Evolutionary conservation across 2,113 vertebrate genomes (phyloP).

Genomic region (Microcebus jonahi): DNA sequence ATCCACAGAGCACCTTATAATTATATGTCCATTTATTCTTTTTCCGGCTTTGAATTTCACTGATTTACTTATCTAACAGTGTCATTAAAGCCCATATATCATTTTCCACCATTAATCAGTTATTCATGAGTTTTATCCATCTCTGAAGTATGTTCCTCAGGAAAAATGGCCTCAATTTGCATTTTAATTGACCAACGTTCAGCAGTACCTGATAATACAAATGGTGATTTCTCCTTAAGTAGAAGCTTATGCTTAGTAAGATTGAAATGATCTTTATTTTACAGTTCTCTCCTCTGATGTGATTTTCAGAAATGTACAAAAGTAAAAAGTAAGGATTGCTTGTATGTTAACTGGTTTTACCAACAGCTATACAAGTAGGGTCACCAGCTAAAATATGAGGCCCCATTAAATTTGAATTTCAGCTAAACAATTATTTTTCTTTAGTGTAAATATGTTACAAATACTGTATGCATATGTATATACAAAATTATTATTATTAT

Average conservation of each 20-base stretch:
- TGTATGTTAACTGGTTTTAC: neutral
- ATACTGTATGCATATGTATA: neutral
- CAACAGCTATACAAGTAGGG: neutral
- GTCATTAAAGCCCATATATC: constrained; percentile 55
- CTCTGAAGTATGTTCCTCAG: constrained; percentile 57
- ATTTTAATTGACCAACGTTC: constrained; percentile 62
- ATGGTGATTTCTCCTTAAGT: constrained; percentile 33
- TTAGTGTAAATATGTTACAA: neutral
- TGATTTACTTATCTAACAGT: constrained; percentile 64
- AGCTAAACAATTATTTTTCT: neutral
- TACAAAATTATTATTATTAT: neutral
- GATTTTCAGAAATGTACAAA: constrained; percentile 38
- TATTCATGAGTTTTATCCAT: constrained; percentile 69
- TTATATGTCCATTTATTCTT: constrained; percentile 55
- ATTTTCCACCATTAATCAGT: constrained; percentile 63
- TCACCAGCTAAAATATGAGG: neutral
- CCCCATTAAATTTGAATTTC: neutral
- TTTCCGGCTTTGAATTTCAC: constrained; percentile 57
- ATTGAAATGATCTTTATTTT: constrained; percentile 54
- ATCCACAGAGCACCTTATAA: constrained; percentile 19
- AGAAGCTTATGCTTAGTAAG: neutral
- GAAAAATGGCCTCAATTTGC: constrained; percentile 61
- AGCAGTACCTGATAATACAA: constrained; percentile 36
- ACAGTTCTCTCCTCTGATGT: constrained; percentile 7
- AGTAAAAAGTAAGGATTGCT: neutral